Conservation (phyloP, 2,797 vertebrate genomes). For the Pangasius djambal region DNA sequence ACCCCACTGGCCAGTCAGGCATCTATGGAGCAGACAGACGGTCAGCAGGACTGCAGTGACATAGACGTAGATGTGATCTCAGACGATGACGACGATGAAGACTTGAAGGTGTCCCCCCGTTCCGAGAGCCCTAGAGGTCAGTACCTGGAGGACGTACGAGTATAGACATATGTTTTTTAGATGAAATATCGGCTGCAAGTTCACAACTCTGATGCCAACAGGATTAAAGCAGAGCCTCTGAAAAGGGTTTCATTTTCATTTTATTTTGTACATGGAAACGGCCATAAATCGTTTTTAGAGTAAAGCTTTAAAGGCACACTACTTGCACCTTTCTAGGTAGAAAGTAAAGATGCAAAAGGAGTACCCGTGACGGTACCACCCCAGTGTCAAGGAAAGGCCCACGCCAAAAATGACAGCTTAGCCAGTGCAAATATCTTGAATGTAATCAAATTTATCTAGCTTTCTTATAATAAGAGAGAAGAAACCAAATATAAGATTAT, state of each 20-base stretch:
- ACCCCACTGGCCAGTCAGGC: constrained; percentile 46
- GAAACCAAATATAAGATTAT: neutral
- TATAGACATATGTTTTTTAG: too few relatives aligned
- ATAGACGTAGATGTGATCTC: constrained; percentile 69
- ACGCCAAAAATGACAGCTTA: neutral
- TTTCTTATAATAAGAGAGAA: neutral
- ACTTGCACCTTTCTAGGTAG: neutral
- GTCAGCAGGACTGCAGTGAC: constrained; percentile 68
- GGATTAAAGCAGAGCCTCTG: neutral
- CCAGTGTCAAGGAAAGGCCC: neutral
- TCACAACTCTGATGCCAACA: neutral
- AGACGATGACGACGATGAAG: constrained; percentile 65
- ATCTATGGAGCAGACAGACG: constrained; percentile 59
- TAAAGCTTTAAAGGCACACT: neutral
- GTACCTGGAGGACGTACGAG: neutral
- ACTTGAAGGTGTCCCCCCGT: constrained; percentile 60
- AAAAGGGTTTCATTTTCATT: neutral
- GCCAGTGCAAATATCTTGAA: neutral
- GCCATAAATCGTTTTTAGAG: neutral
- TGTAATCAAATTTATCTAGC: neutral
- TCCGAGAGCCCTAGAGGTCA: constrained; percentile 69
- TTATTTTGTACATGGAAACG: neutral
- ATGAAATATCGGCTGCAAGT: neutral
- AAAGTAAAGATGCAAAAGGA: neutral
- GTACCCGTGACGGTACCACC: too few relatives aligned